Conservation (phyloP, 2,113 vertebrate species). For the Spermophilus dauricus region DNA sequence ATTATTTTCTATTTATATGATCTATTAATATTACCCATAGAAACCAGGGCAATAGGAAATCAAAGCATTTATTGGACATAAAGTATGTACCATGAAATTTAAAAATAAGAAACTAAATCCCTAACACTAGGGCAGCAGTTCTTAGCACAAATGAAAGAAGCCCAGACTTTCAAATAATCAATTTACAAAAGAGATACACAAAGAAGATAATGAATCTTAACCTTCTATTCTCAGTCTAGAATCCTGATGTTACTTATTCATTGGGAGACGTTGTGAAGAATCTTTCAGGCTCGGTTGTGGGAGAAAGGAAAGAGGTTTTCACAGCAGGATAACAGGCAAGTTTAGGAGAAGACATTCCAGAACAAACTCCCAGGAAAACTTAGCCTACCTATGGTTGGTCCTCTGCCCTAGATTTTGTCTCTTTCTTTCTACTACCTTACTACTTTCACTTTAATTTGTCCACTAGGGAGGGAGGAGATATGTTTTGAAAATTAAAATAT, state of each 20-base stretch:
- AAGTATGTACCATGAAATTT: background rate
- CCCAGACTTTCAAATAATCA: background rate
- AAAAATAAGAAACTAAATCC: background rate
- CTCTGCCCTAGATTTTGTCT: background rate
- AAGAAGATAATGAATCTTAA: background rate
- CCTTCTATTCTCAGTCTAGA: background rate
- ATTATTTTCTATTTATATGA: background rate
- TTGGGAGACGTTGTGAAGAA: background rate
- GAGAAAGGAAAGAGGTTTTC: background rate
- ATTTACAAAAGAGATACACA: background rate
- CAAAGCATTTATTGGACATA: background rate
- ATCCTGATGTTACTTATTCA: background rate
- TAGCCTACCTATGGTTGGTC: background rate
- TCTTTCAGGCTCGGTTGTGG: background rate
- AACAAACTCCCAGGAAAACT: background rate
- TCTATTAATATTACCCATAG: background rate
- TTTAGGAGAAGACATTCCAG: slow-evolving; percentile 29
- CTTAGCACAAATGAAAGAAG: background rate
- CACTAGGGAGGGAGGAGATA: background rate
- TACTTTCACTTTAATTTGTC: slow-evolving; percentile 25
- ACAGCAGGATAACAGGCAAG: background rate
- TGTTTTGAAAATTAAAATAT: slow-evolving; percentile 6
- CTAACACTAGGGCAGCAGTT: background rate
- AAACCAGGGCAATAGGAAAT: background rate
- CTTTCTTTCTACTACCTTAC: background rate